phyloP scores from a whole-genome alignment of 2,888 invertebrate genomes.

The Coenonympha arcania region DNA sequence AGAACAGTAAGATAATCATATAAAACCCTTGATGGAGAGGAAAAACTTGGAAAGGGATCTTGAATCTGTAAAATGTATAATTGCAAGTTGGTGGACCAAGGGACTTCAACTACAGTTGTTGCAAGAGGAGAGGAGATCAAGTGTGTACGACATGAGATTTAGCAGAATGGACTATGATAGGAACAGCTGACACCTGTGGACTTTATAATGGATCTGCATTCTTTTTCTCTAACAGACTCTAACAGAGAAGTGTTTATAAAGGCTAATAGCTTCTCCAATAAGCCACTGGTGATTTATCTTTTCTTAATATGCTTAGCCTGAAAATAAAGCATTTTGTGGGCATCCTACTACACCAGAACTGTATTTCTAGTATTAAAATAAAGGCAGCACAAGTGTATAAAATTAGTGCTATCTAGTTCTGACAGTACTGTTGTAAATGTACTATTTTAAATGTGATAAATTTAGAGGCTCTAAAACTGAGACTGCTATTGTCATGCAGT shows the following conservation, averaged over 20 bases:
- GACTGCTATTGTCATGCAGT: too few relatives aligned
- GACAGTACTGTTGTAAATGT: too few relatives aligned
- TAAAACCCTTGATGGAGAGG: conserved; percentile 47
- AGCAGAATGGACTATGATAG: conserved; percentile 46
- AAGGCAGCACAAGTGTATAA: too few relatives aligned
- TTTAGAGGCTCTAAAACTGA: too few relatives aligned
- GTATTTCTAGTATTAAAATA: too few relatives aligned
- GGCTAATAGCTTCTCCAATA: conserved; percentile 46
- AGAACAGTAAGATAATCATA: conserved; percentile 41
- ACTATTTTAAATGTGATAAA: too few relatives aligned
- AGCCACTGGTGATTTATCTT: conserved; percentile 55
- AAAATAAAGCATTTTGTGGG: too few relatives aligned
- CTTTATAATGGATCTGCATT: conserved; percentile 46
- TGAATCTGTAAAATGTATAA: conserved; percentile 39
- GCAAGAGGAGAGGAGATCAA: conserved; percentile 60
- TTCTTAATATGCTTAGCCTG: too few relatives aligned
- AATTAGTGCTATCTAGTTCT: too few relatives aligned
- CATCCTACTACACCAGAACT: too few relatives aligned
- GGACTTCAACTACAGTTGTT: conserved; percentile 58
- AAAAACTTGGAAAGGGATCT: conserved; percentile 38
- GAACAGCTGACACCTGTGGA: conserved; percentile 52
- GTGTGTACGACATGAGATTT: conserved; percentile 60
- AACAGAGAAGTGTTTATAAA: conserved; percentile 42
- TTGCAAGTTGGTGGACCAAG: conserved; percentile 43
- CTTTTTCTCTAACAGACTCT: conserved; percentile 34